These are phyloP conservation scores for Lagorchestes hirsutus DNA, from an alignment of 2,797 vertebrate species.

Conservation along the genomic window DNA sequence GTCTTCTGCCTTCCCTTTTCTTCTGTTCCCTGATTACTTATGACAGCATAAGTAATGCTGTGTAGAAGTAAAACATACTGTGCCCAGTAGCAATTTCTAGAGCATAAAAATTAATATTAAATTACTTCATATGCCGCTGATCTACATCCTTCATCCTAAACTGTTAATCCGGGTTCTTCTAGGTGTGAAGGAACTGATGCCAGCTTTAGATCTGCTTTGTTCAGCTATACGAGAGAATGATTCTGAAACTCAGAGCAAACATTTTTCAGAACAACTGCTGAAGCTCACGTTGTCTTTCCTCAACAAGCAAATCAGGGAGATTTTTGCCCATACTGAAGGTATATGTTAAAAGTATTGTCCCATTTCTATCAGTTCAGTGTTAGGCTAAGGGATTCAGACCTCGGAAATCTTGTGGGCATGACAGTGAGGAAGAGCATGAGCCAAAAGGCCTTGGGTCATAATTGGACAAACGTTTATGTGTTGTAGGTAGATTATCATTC, in stretches of 20 bases:
- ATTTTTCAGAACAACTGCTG: slow-evolving; percentile 96
- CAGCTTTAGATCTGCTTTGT: slow-evolving; percentile 93
- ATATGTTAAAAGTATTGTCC: slow-evolving; percentile 52
- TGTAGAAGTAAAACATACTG: too few relatives aligned
- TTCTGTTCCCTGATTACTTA: background rate
- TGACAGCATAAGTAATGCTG: background rate
- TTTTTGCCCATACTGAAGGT: slow-evolving; percentile 88
- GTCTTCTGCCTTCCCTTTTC: background rate
- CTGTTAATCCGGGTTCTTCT: slow-evolving; percentile 44
- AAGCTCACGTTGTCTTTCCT: slow-evolving; percentile 92
- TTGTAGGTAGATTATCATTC: background rate
- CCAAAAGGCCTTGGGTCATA: background rate
- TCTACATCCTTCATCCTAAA: slow-evolving; percentile 18
- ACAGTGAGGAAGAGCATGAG: background rate
- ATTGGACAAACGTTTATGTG: background rate
- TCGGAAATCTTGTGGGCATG: background rate
- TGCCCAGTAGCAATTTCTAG: background rate
- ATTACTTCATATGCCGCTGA: background rate
- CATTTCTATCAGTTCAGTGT: background rate
- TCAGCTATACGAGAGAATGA: slow-evolving; percentile 92
- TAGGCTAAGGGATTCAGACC: background rate
- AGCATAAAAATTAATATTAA: background rate
- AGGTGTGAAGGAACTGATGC: slow-evolving; percentile 92
- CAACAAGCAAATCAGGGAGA: slow-evolving; percentile 89
- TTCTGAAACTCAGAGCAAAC: slow-evolving; percentile 93